phyloP scores from a whole-genome alignment of 2,888 invertebrate genomes.

The Cybosia mesomella region DNA sequence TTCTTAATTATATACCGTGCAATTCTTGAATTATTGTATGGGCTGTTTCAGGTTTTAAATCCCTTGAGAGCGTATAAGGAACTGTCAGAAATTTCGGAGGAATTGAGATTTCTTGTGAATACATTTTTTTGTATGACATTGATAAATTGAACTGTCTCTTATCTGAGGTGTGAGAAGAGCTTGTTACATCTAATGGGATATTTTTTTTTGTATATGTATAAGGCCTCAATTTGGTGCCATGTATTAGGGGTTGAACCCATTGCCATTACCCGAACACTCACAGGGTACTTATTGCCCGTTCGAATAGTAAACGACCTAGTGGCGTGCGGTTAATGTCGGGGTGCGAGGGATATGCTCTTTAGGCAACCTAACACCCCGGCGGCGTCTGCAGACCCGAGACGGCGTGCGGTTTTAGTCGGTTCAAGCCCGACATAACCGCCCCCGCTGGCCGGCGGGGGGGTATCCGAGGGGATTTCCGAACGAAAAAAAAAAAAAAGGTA shows the following conservation, averaged over 20 bases:
- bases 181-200: background rate
- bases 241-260: background rate
- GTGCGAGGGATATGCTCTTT: no score
- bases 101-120: background rate
- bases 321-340: no score
- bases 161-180: background rate
- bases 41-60: background rate
- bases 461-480: no score
- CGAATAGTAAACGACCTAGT: background rate
- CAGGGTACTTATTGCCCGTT: background rate
- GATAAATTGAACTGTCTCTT: conserved; percentile 6
- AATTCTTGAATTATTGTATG: conserved; percentile 9
- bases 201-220: background rate
- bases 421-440: no score
- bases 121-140: background rate
- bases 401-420: no score
- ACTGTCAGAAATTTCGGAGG: background rate
- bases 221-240: background rate
- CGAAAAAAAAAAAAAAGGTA: no score
- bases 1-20: conserved; percentile 1
- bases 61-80: conserved; percentile 4
- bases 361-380: no score
- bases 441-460: no score
- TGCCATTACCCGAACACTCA: background rate
- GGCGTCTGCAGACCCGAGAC: no score